A percentile compares a stretch with the other conserved stretches of the same genome.
These are phyloP conservation scores for Lasioglossum villosulum DNA, from an alignment of 2,888 invertebrate species.

Conservation along the genomic window DNA sequence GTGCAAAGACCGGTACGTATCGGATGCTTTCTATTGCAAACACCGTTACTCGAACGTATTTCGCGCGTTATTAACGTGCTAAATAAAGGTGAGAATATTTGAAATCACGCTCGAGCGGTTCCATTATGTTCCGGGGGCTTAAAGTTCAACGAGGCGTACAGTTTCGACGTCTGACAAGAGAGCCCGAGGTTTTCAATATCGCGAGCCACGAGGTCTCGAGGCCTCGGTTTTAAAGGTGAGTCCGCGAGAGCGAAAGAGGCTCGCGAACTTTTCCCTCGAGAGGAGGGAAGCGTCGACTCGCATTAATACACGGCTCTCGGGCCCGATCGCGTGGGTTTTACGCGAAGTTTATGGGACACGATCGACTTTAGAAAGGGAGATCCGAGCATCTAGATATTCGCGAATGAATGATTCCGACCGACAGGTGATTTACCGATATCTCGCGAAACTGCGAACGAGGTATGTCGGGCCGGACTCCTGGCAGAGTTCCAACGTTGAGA, in stretches of 20 bases:
- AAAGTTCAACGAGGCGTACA: slow-evolving; percentile 32
- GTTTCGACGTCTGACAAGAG: slow-evolving; percentile 24
- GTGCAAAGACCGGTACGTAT: background rate
- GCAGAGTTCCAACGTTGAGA: slow-evolving; percentile 28
- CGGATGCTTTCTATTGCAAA: slow-evolving; percentile 8
- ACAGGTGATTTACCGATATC: slow-evolving; percentile 44
- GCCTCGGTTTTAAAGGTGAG: background rate
- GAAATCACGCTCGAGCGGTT: slow-evolving; percentile 40
- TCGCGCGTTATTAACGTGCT: slow-evolving; percentile 38
- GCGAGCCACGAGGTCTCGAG: background rate
- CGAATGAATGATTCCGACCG: slow-evolving; percentile 45
- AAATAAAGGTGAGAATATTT: slow-evolving; percentile 35
- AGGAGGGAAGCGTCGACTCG: background rate
- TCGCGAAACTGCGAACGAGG: slow-evolving; percentile 16
- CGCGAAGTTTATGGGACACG: slow-evolving; percentile 40
- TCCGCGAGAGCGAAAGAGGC: background rate
- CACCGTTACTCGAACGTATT: slow-evolving; percentile 4
- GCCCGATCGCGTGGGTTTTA: slow-evolving; percentile 35
- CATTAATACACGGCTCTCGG: slow-evolving; percentile 19
- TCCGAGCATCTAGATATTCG: slow-evolving; percentile 42
- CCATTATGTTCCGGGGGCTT: slow-evolving; percentile 26
- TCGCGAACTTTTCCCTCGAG: background rate
- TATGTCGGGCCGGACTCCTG: slow-evolving; percentile 5
- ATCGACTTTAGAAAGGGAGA: slow-evolving; percentile 49
- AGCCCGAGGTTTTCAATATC: slow-evolving; percentile 1